These are phyloP conservation scores for Sipha flava DNA, from an alignment of 1,140 invertebrate genomes.

Conservation along the genomic window DNA sequence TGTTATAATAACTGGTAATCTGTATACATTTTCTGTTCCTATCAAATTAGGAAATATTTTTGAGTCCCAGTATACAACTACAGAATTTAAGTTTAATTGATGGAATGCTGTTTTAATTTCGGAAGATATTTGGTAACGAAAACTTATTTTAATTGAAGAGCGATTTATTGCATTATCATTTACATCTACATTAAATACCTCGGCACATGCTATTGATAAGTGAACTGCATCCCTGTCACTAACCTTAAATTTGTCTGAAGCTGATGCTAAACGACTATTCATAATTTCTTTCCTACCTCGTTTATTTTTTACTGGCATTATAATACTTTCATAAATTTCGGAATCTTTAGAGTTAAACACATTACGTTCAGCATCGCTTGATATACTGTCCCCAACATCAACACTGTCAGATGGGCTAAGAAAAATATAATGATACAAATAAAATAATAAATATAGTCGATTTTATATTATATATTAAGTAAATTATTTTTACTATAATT, in stretches of 20 bases:
- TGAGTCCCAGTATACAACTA: slow-evolving; percentile 35
- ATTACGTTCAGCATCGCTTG: not conserved
- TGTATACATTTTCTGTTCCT: slow-evolving; percentile 32
- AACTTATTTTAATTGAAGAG: slow-evolving; percentile 12
- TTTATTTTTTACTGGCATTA: not conserved
- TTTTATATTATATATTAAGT: not conserved
- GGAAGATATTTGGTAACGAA: slow-evolving; percentile 32
- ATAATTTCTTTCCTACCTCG: slow-evolving; percentile 33
- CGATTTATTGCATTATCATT: slow-evolving; percentile 34
- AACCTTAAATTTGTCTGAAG: slow-evolving; percentile 37
- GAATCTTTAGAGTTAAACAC: not conserved
- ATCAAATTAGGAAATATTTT: slow-evolving; percentile 36
- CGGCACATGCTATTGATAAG: slow-evolving; percentile 34
- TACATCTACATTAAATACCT: slow-evolving; percentile 30
- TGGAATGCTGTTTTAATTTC: slow-evolving; percentile 36
- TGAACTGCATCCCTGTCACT: slow-evolving; percentile 35
- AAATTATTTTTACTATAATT: not conserved
- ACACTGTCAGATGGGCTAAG: not conserved
- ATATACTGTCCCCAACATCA: not conserved
- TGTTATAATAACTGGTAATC: slow-evolving; percentile 25
- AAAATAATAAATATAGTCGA: not conserved
- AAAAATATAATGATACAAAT: too few species aligned
- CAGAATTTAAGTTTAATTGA: slow-evolving; percentile 26
- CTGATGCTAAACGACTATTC: slow-evolving; percentile 35
- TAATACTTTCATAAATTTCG: not conserved